Evolutionary conservation across 37 sponge, comb jelly and placozoan genomes (phyloP), one percentile per base, ranked within the genome.

Genomic region (Chondrosia reniformis): DNA sequence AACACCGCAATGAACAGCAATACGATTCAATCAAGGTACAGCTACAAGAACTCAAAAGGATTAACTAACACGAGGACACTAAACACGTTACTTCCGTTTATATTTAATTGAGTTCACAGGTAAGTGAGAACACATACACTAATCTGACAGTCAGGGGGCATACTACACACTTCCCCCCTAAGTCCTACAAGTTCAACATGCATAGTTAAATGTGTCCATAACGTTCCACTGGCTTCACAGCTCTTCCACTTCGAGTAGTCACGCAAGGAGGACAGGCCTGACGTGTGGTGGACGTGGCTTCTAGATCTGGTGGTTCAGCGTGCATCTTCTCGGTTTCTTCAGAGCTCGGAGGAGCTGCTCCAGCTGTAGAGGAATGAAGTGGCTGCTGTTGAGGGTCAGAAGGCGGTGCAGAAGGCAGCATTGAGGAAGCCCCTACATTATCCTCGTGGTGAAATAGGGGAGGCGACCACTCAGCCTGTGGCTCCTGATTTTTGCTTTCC

Each of bases 201-300:
- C 58, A 56, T 24, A 3, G n/a, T 56, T 28, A 56, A 56, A 28
- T 56, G 27, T 28, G 27, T 31, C 74, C 44, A 39, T 7, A 72
- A 41, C 74, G 41, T 39, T 72, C 17, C 10, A 39, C 43, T 25
- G 74, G 74, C 44, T 72, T 72, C 25, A 72, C 74, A 72, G n/a
- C 44, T 39, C 74, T 12, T 13, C 74, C 74, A 72, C 43, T 40
- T 19, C 74, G 45, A 7, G 74, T 72, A 0, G 44, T 72, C 27
- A 72, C 43, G 39, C 5, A 22, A 6, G 71, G 6, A 32, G 63
- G 63, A 32, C 63, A n/a, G n/a, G n/a, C n/a, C n/a, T n/a, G n/a
- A n/a, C n/a, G n/a, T 12, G 58, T 6, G 58, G n/a, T 56, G 7
- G 27, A 28, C 7, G n/a, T 28, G 27, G 52, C 52, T 19, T 24